These are phyloP conservation scores for Nothura maculosa DNA, from an alignment of 2,797 vertebrate species.

Conservation along the genomic window DNA sequence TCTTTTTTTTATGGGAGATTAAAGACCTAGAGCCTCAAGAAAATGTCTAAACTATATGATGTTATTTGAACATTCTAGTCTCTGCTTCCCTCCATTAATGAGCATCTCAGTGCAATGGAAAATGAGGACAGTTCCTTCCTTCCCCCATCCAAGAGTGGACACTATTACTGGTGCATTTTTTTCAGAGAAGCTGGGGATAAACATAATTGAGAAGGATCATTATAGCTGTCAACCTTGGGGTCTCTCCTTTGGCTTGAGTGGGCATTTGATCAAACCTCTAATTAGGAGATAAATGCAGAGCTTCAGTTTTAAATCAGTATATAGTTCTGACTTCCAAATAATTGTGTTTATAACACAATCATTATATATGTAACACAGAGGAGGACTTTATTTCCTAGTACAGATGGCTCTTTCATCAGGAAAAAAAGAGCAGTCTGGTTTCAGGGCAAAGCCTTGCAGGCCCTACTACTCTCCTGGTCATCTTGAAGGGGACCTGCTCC, in stretches of 20 bases:
- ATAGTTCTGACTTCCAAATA: neutral
- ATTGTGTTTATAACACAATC: neutral
- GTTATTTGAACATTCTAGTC: neutral
- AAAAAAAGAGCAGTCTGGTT: neutral
- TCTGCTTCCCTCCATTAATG: neutral
- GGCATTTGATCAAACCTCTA: neutral
- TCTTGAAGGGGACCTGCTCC: accelerated
- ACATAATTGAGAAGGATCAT: neutral
- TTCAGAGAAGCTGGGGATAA: neutral
- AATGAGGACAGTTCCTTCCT: neutral
- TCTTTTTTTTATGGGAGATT: neutral
- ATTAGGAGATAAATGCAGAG: neutral
- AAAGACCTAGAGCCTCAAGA: accelerated
- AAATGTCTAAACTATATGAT: accelerated
- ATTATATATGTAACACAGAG: neutral
- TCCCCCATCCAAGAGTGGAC: accelerated
- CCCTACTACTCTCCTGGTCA: accelerated
- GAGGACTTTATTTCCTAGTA: neutral
- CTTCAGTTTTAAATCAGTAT: neutral
- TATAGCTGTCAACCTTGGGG: neutral
- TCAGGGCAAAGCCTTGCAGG: neutral
- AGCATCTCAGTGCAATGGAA: neutral
- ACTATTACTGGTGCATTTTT: neutral
- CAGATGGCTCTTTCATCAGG: neutral
- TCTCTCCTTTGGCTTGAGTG: neutral